These are phyloP conservation scores for Narcine bancroftii DNA, from an alignment of 2,113 vertebrate genomes.

Conservation along the genomic window DNA sequence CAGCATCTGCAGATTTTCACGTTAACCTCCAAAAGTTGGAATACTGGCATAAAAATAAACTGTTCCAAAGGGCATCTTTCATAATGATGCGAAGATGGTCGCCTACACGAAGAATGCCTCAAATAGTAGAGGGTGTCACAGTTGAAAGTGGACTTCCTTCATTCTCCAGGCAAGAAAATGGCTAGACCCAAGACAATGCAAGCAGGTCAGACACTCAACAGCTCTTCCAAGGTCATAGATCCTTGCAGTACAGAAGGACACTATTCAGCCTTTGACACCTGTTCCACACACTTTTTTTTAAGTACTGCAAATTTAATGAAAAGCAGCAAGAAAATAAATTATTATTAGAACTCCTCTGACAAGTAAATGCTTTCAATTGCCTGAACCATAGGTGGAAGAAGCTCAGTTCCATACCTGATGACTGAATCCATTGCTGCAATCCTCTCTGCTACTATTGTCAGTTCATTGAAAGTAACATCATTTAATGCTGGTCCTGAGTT, in stretches of 20 bases:
- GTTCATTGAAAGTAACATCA: slow-evolving; percentile 84
- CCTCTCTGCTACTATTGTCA: slow-evolving; percentile 76
- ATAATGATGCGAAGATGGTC: too few species aligned
- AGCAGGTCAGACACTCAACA: not conserved
- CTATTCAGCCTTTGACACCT: not conserved
- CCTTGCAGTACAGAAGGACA: not conserved
- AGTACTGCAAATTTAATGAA: slow-evolving; percentile 2
- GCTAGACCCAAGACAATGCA: not conserved
- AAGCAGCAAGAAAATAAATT: not conserved
- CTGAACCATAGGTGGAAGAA: not conserved
- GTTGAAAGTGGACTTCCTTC: not conserved
- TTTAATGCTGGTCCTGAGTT: slow-evolving; percentile 93
- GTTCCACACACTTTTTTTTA: not conserved
- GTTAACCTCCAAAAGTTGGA: too few species aligned
- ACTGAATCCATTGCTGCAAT: slow-evolving; percentile 83
- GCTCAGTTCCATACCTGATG: slow-evolving; percentile 62
- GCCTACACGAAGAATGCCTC: too few species aligned
- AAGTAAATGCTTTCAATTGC: not conserved
- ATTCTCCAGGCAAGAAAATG: not conserved
- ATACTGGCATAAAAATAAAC: too few species aligned
- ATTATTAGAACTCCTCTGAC: not conserved
- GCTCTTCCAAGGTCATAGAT: not conserved
- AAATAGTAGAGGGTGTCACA: not conserved
- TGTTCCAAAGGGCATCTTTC: too few species aligned
- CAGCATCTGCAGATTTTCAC: too few species aligned